A percentile compares a stretch with the other conserved stretches of the same genome.
Evolutionary conservation across 30 jellyfish, hydroid and myxozoan genomes (phyloP).

Genomic region (Catostylus mosaicus): DNA sequence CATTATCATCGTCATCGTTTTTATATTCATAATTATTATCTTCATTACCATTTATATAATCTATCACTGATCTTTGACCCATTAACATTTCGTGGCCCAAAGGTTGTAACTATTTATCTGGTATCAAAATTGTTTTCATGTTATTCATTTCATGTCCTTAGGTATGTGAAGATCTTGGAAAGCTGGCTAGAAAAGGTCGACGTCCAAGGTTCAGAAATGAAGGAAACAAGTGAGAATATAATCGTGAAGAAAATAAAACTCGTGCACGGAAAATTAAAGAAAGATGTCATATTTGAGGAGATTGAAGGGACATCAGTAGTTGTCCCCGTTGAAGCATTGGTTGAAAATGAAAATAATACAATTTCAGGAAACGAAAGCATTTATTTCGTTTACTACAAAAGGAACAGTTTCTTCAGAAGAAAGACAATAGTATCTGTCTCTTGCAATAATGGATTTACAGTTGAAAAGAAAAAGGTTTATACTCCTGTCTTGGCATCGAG

Average conservation of each 20-base stretch:
- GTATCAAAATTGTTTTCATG: no score
- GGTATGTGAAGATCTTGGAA: slow-evolving; percentile 93
- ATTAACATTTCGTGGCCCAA: no score
- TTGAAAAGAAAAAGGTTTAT: slow-evolving; percentile 62
- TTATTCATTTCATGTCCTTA: slow-evolving; percentile 25
- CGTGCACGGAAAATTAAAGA: slow-evolving; percentile 57
- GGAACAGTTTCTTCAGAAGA: slow-evolving; percentile 79
- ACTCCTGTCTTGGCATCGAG: slow-evolving; percentile 96
- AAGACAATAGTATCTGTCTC: slow-evolving; percentile 43
- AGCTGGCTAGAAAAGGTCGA: slow-evolving; percentile 91
- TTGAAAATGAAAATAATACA: slow-evolving; percentile 11
- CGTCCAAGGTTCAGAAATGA: slow-evolving; percentile 58
- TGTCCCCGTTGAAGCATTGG: slow-evolving; percentile 65
- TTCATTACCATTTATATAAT: no score
- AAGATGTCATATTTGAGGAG: slow-evolving; percentile 80
- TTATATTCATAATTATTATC: no score
- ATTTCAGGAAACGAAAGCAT: slow-evolving; percentile 69
- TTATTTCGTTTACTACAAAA: slow-evolving; percentile 89
- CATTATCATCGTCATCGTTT: no score
- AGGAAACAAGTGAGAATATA: slow-evolving; percentile 75
- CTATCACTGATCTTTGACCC: no score
- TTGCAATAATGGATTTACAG: slow-evolving; percentile 88
- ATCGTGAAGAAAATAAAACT: slow-evolving; percentile 78
- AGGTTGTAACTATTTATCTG: no score
- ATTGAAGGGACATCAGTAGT: slow-evolving; percentile 66